These are phyloP conservation scores for Lepidotrigona ventralis DNA, from an alignment of 1,140 invertebrate species.

Conservation along the genomic window DNA sequence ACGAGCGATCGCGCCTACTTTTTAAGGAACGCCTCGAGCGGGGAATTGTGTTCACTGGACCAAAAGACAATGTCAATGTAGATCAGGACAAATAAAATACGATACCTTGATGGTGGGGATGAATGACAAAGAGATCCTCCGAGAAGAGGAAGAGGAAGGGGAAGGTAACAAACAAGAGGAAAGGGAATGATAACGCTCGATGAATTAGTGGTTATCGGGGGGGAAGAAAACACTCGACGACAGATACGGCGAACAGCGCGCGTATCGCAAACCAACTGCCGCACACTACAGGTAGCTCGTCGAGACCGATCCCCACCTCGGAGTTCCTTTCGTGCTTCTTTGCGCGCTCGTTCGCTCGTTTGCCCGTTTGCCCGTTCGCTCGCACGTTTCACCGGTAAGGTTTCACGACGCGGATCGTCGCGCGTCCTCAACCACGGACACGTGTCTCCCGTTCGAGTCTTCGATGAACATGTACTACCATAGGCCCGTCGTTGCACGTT, in stretches of 20 bases:
- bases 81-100: neutral
- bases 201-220: conserved; percentile 27
- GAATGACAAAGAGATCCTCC: neutral
- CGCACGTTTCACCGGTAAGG: conserved; percentile 42
- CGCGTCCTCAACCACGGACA: neutral
- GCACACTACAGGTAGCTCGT: conserved; percentile 31
- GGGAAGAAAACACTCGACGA: conserved; percentile 8
- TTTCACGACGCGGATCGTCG: conserved; percentile 22
- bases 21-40: neutral
- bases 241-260: neutral
- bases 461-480: neutral
- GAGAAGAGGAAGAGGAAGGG: neutral
- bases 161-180: neutral
- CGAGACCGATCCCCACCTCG: conserved; percentile 33
- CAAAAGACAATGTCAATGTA: neutral
- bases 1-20: neutral
- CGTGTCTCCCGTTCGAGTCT: neutral
- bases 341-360: conserved; percentile 16
- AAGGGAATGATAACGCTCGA: conserved; percentile 5
- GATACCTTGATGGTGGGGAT: neutral
- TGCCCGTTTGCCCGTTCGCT: neutral
- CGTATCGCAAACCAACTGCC: conserved; percentile 40
- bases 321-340: conserved; percentile 19
- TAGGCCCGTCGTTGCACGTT: neutral
- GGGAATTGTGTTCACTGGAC: neutral